Base-by-base conservation (phyloP, 1,140 invertebrate species). In the Philaenus spumarius region DNA sequence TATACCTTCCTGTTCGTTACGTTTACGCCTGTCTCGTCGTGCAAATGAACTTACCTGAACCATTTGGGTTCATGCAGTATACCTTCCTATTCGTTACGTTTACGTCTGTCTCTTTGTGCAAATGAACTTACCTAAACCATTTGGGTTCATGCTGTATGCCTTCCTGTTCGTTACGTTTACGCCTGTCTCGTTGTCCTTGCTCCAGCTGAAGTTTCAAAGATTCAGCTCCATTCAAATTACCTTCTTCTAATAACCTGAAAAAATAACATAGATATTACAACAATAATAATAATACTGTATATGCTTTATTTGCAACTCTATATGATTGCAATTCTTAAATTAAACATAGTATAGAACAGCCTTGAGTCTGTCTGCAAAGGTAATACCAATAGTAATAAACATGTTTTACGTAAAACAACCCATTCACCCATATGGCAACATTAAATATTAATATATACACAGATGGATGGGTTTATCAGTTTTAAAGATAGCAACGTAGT, bases 201-300 rank as follows among this genome's bases (percentile, higher is more conserved):
- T 89, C 87, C 40, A 89, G 67, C 63, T 80, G 73, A 15, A 79
- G 66, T 70, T 92, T 92, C 62, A 84, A 74, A 20, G 73, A 72
- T 73, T 93, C 89, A 0, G 89, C 88, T 20, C 77, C 78, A 12
- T 77, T 72, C 37, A 91, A 75, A 68, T 89, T 80, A 2, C 89
- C 89, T 70, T 89, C 85, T 71, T 93, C 89, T 34, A 92, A 69
- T 14, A 82, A 66, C 30, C 75, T 72, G 50, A 59, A 65, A 34
- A 11, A 61, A 14, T 58, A 3, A 30, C 9, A 60, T 11, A n/a
- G 22, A 45, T n/a, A n/a, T n/a, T n/a, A n/a, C n/a, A n/a, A n/a
- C n/a, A n/a, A n/a, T n/a, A n/a, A n/a, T n/a, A n/a, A n/a, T n/a
- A n/a, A n/a, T n/a, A n/a, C n/a, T n/a, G n/a, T n/a, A n/a, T n/a